Conservation (phyloP, 2,113 vertebrate species). For the Oryzias curvinotus region DNA sequence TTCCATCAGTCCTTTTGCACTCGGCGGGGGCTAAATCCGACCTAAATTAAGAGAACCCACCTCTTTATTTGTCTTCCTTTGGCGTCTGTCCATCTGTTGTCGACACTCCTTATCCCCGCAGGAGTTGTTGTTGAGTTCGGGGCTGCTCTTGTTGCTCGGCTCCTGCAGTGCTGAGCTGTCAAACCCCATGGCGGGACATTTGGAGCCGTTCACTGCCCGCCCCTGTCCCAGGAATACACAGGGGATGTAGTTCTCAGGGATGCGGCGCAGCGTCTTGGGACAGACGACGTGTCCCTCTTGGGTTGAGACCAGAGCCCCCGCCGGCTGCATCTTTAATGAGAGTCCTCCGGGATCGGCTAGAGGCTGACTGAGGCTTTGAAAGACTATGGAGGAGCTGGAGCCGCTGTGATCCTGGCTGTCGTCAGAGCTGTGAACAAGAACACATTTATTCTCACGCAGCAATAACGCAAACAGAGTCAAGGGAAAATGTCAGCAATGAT, state of each 20-base stretch:
- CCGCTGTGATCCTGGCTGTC: constrained; percentile 65
- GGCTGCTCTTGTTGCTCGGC: constrained; percentile 44
- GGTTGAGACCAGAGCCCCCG: constrained; percentile 25
- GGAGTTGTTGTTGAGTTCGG: constrained; percentile 70
- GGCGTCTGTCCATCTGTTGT: constrained; percentile 54
- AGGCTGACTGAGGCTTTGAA: constrained; percentile 77
- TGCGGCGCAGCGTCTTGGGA: constrained; percentile 49
- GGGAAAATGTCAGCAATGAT: neutral
- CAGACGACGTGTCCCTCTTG: constrained; percentile 55
- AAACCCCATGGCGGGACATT: constrained; percentile 64
- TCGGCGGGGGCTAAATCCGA: too few species aligned
- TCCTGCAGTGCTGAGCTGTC: constrained; percentile 56
- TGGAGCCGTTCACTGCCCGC: constrained; percentile 5
- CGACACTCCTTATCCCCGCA: constrained; percentile 48
- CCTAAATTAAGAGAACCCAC: constrained; percentile 27
- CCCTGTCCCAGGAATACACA: constrained; percentile 75
- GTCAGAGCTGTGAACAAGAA: constrained; percentile 44
- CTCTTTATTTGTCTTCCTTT: constrained; percentile 55
- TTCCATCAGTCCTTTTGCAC: neutral
- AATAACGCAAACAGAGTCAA: too few species aligned
- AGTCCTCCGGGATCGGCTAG: constrained; percentile 9
- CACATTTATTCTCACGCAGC: too few species aligned
- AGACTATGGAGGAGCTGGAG: constrained; percentile 84
- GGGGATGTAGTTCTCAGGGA: constrained; percentile 73
- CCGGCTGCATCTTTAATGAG: constrained; percentile 3